Evolutionary conservation across 2,797 vertebrate species (phyloP), one percentile per base, ranked within the genome.

Genomic region (Anabas testudineus): DNA sequence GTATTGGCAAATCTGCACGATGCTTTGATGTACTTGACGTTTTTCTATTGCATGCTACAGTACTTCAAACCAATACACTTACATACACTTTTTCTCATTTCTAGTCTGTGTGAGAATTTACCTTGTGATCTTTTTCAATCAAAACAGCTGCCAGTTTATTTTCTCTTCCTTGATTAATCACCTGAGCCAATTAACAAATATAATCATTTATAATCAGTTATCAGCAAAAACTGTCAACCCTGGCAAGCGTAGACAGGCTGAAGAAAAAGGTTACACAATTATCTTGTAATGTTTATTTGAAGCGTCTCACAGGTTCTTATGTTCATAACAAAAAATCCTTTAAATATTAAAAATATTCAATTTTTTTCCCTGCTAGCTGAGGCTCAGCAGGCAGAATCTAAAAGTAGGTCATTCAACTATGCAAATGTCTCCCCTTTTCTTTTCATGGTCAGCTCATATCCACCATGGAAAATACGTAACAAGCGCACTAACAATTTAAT

Each of bases 391-490:
- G 59, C 16, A 58, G 71, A 85, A 78, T 59, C 65, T 47, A 76
- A 87, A 90, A 83, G 73, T 84, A 85, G 85, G 82, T 83, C 83
- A 86, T 64, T 69, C 48, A 82, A 71, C 81, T 64, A 74, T 74
- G 66, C 76, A 69, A 54, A 73, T 54, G 54, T 37, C n/a, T 47
- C 71, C 49, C 34, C 26, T 42, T 58, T 41, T 68, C 39, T 43
- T 7, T 42, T 74, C 59, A 51, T 61, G 74, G 73, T 77, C 76
- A 65, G 62, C 57, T 64, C 46, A 6, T 42, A 16, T 59, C 62
- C 61, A 46, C 41, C 36, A 46, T 12, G 41, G 21, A 8, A 37
- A 67, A 60, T 12, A n/a, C n/a, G n/a, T n/a, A 64, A 68, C 28
- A 34, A 24, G 65, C 46, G 53, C 18, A 0, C 21, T 19, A 36